These are phyloP conservation scores for Heterochromis multidens DNA, from an alignment of 2,113 vertebrate species.

Conservation along the genomic window DNA sequence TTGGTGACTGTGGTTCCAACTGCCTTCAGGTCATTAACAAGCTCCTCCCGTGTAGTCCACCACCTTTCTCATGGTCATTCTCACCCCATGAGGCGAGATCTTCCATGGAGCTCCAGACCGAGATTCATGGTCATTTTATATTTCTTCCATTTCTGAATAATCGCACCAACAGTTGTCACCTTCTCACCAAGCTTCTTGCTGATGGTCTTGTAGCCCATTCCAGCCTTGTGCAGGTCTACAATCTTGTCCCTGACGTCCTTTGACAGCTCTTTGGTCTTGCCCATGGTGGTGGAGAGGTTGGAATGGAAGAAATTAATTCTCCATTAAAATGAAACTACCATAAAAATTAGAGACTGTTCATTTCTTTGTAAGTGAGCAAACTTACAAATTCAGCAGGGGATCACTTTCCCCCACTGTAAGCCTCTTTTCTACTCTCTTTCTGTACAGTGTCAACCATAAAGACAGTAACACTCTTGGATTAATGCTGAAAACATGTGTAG, in stretches of 20 bases:
- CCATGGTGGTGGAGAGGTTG: not conserved
- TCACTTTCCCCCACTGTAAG: not conserved
- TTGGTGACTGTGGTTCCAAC: too few relatives aligned
- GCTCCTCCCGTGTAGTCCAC: too few relatives aligned
- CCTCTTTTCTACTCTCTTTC: not conserved
- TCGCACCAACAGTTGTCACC: too few relatives aligned
- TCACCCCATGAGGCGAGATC: too few relatives aligned
- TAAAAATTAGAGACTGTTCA: not conserved
- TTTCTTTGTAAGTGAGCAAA: not conserved
- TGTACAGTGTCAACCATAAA: not conserved
- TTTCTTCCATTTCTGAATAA: too few relatives aligned
- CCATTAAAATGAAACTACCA: not conserved
- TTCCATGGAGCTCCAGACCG: too few relatives aligned
- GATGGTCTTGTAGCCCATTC: not conserved
- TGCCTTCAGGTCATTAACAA: too few relatives aligned
- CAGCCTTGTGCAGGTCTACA: not conserved
- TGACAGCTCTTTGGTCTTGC: not conserved
- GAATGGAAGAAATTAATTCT: not conserved
- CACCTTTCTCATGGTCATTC: too few relatives aligned
- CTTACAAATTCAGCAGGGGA: not conserved
- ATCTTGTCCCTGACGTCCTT: not conserved
- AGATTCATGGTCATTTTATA: too few relatives aligned
- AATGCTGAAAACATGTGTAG: not conserved
- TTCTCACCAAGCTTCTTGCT: too few relatives aligned
- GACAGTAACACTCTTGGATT: not conserved